Base-by-base conservation (phyloP, 2,797 vertebrate genomes). In the Phataginus tetradactyla region DNA sequence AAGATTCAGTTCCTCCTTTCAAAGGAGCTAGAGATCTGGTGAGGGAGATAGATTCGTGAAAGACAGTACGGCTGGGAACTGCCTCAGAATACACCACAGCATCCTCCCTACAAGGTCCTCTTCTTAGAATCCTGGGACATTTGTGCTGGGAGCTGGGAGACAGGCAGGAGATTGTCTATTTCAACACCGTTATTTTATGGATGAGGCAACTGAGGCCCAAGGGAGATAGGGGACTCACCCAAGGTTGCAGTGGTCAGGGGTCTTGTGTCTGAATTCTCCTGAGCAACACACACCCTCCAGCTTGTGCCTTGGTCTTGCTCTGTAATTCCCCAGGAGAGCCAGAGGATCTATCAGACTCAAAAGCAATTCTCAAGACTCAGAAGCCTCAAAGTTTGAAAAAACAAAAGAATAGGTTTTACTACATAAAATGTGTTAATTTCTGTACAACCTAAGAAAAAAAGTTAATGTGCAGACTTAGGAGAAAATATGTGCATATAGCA, bases 281-380 rank as follows among this genome's bases (percentile, higher is more conserved):
- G 39, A 72, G 27, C 25, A 32, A 42, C 27, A 3, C 13, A 20
- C 21, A n/a, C 4, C 13, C 42, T 27, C 79, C 15, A 25, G 14
- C n/a, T 77, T 53, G 13, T 55, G 37, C 59, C 69, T 81, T 34
- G 15, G 37, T 21, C 68, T 74, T 32, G 18, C 1, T 37, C 21
- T 80, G 57, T 23, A 83, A 14, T 81, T 45, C 17, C 79, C 42
- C 57, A 68, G 32, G 42, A 90, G 5, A 86, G 80, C 74, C 77
- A 51, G 53, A 89, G 29, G 29, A n/a, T 39, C 59, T 86, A 64
- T 66, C 63, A 55, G 57, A 4, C 42, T 94, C 11, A 11, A 20
- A 87, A 77, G 18, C 45, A 93, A 88, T 68, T 89, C 71, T 78
- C 63, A 92, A 91, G 94, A 85, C 49, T 77, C 74, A 23, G 78